Evolutionary conservation across 1,140 invertebrate genomes (phyloP).

Genomic region (Sinonovacula constricta): DNA sequence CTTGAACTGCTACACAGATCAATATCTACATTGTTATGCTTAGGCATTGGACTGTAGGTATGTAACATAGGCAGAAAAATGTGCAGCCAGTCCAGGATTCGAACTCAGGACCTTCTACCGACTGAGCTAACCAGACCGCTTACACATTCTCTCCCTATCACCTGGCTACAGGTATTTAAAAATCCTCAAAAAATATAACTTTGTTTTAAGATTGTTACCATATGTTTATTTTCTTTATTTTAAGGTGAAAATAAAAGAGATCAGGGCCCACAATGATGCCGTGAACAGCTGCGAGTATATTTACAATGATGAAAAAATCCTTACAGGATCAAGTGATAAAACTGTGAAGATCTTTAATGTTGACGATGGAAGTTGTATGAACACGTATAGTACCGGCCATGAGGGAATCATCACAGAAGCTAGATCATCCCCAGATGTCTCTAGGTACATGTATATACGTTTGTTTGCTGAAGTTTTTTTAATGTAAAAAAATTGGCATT

Average conservation of each 20-base stretch:
- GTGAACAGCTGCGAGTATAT: conserved; percentile 74
- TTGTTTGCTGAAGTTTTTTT: too few species aligned
- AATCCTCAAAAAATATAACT: too few species aligned
- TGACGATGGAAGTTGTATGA: conserved; percentile 61
- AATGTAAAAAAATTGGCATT: too few species aligned
- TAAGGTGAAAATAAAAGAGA: conserved; percentile 72
- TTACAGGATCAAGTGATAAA: conserved; percentile 71
- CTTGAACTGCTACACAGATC: too few species aligned
- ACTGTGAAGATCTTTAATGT: conserved; percentile 71
- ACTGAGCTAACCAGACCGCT: too few species aligned
- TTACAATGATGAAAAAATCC: conserved; percentile 64
- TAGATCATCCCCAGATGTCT: conserved; percentile 55
- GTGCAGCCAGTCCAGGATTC: too few species aligned
- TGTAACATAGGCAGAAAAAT: too few species aligned
- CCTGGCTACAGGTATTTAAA: too few species aligned
- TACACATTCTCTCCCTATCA: too few species aligned
- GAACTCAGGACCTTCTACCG: too few species aligned
- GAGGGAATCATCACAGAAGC: conserved; percentile 59
- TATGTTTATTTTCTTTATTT: conserved; percentile 31
- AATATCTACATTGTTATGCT: too few species aligned
- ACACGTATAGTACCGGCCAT: conserved; percentile 61
- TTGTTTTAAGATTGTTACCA: background rate
- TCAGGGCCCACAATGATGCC: conserved; percentile 69
- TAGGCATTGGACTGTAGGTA: too few species aligned
- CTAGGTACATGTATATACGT: conserved; percentile 51